These are phyloP conservation scores for Halisarca cf. caerulea DNA, from an alignment of 37 sponge, comb jelly and placozoan genomes.

Conservation along the genomic window DNA sequence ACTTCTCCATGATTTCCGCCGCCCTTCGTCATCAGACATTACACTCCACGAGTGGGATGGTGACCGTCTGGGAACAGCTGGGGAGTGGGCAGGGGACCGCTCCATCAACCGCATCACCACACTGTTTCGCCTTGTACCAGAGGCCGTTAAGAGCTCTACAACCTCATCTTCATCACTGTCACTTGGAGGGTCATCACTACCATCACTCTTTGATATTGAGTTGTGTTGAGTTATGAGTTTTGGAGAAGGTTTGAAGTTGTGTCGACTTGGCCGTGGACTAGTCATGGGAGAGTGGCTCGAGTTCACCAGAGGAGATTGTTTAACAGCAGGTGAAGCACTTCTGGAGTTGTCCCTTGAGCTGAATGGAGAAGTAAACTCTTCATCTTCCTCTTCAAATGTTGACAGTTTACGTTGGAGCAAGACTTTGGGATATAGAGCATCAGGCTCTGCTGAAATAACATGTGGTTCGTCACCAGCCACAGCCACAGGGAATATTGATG, in stretches of 20 bases:
- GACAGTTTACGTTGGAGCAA: constrained; percentile 39
- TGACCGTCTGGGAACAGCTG: constrained; percentile 56
- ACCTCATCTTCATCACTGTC: constrained; percentile 75
- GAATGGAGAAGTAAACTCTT: neutral
- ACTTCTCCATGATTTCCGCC: neutral
- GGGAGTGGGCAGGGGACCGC: constrained; percentile 66
- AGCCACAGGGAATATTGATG: neutral
- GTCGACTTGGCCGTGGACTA: neutral
- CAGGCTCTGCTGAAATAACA: neutral
- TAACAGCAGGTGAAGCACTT: neutral
- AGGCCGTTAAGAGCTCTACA: constrained; percentile 72
- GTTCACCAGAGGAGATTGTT: constrained; percentile 8
- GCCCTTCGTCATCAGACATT: constrained; percentile 72
- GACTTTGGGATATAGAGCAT: constrained; percentile 19
- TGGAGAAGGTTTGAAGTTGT: neutral
- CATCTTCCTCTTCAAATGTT: constrained; percentile 71
- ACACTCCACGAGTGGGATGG: constrained; percentile 63
- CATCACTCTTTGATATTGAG: constrained; percentile 59
- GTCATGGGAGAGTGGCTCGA: neutral
- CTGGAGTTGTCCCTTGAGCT: constrained; percentile 11
- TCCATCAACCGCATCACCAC: neutral
- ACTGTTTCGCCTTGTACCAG: constrained; percentile 48
- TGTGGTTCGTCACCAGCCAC: constrained; percentile 8
- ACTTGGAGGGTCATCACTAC: constrained; percentile 66
- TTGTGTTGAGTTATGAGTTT: neutral